These are phyloP conservation scores for Drosophila littoralis DNA, from an alignment of 1,140 invertebrate species.

Conservation along the genomic window DNA sequence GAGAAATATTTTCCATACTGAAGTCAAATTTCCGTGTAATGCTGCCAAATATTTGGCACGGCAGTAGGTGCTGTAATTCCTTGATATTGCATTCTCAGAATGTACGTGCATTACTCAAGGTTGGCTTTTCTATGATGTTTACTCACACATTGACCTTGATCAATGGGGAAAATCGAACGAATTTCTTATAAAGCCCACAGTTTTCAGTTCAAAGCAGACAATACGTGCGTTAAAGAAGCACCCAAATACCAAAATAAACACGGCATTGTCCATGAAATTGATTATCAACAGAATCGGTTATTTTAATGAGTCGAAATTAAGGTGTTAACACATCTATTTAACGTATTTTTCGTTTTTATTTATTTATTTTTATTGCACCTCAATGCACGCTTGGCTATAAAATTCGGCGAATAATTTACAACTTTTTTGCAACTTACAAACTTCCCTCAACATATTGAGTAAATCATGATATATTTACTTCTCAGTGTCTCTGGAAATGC, in stretches of 20 bases:
- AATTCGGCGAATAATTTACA: constrained; percentile 3
- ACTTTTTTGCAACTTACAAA: background rate
- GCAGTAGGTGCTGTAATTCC: constrained; percentile 16
- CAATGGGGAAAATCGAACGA: constrained; percentile 5
- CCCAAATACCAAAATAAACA: constrained; percentile 22
- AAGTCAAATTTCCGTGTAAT: constrained; percentile 46
- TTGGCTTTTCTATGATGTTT: constrained; percentile 11
- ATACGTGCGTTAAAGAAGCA: constrained; percentile 31
- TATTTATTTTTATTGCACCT: constrained; percentile 17
- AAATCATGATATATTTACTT: background rate
- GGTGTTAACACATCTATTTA: constrained; percentile 34
- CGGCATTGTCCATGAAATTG: constrained; percentile 34
- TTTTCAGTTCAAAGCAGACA: background rate
- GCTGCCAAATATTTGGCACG: constrained; percentile 18
- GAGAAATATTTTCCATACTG: constrained; percentile 49
- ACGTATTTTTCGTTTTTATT: constrained; percentile 22
- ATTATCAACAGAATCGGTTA: constrained; percentile 42
- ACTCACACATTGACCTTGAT: constrained; percentile 23
- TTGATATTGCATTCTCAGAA: constrained; percentile 21
- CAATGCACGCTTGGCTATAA: background rate
- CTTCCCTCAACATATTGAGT: background rate
- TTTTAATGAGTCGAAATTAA: constrained; percentile 28
- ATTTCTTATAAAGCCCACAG: constrained; percentile 29
- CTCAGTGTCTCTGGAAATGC: background rate
- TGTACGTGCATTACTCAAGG: constrained; percentile 23